Percentiles rank a stretch among this genome's conserved stretches.
phyloP scores from a whole-genome alignment of 2,113 vertebrate species.

The Bubalus kerabau region DNA sequence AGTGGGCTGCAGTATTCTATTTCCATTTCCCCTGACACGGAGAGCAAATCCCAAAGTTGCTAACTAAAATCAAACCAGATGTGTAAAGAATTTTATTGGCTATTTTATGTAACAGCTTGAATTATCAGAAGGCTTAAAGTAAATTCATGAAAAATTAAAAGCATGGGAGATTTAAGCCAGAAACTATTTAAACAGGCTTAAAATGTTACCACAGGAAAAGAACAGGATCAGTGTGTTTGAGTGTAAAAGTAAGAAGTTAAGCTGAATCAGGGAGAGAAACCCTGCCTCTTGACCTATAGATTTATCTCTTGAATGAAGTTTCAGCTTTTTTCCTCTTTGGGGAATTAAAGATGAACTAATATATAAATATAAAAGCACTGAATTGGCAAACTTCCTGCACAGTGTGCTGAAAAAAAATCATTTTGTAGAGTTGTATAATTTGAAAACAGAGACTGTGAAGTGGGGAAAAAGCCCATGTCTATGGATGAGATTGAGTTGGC shows the following conservation, averaged over 20 bases:
- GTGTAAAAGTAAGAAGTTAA: constrained; percentile 30
- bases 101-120: constrained; percentile 49
- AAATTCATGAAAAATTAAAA: constrained; percentile 52
- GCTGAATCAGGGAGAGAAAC: neutral
- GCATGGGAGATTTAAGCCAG: constrained; percentile 39
- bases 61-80: constrained; percentile 18
- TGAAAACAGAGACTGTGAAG: neutral
- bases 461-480: neutral
- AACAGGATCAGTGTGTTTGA: constrained; percentile 22
- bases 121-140: constrained; percentile 35
- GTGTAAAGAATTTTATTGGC: constrained; percentile 38
- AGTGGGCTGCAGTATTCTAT: neutral
- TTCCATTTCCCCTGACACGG: neutral
- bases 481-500: neutral
- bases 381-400: neutral
- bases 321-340: neutral
- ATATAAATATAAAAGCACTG: neutral
- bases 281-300: neutral
- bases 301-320: constrained; percentile 37
- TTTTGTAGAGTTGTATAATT: neutral
- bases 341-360: neutral
- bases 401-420: neutral
- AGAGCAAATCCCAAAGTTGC: neutral
- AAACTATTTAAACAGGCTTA: constrained; percentile 51
- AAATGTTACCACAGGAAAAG: constrained; percentile 36